Evolutionary conservation across 2,888 invertebrate species (phyloP).

Genomic region (Aphidius colemani): DNA sequence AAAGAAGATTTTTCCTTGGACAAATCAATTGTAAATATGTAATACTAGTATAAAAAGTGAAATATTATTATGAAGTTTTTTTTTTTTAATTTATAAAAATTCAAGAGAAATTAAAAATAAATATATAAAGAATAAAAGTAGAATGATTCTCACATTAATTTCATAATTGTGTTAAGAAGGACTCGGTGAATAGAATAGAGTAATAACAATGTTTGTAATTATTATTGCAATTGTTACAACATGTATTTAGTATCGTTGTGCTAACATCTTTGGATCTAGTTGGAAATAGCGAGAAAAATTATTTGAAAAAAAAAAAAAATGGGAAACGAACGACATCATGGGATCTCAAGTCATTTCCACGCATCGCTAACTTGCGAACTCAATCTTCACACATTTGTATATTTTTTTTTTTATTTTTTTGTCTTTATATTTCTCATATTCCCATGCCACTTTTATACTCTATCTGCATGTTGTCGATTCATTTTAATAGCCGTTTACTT

Average conservation of each 20-base stretch:
- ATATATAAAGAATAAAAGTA: slow-evolving; percentile 3
- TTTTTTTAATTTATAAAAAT: slow-evolving; percentile 12
- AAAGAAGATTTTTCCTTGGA: background rate
- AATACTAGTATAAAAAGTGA: too few species aligned
- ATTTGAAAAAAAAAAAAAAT: slow-evolving; percentile 5
- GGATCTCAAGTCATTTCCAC: slow-evolving; percentile 49
- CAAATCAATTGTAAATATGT: slow-evolving; percentile 13
- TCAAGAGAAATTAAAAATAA: background rate
- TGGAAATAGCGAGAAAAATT: background rate
- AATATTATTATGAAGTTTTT: slow-evolving; percentile 1
- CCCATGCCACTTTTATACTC: background rate
- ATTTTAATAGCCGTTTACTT: too few species aligned
- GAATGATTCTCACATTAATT: slow-evolving; percentile 19
- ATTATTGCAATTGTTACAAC: slow-evolving; percentile 48
- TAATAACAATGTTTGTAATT: slow-evolving; percentile 45
- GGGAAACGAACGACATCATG: slow-evolving; percentile 44
- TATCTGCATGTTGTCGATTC: background rate
- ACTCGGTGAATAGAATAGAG: slow-evolving; percentile 2
- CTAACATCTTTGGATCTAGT: background rate
- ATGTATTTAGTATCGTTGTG: slow-evolving; percentile 28
- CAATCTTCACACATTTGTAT: slow-evolving; percentile 10
- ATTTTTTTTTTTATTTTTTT: slow-evolving; percentile 11
- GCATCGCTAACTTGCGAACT: slow-evolving; percentile 35
- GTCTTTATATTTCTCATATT: background rate
- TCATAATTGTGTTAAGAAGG: background rate